Conservation (phyloP, 2,113 vertebrate species). For the Sphyrna mokarran region DNA sequence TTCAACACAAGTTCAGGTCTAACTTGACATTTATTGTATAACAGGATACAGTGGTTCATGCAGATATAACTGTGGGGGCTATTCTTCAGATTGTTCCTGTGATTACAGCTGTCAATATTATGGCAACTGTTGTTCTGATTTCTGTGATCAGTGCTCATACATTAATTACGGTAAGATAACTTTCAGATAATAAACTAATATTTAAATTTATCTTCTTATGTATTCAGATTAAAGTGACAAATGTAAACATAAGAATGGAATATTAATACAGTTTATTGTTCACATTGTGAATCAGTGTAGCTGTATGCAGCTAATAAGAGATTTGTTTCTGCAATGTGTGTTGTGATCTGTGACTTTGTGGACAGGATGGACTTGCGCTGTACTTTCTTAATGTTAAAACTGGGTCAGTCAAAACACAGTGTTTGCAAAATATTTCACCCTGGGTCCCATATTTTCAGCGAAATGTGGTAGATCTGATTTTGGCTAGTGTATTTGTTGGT, state of each 20-base stretch:
- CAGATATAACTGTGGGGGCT: neutral
- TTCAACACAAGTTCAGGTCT: neutral
- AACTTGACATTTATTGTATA: neutral
- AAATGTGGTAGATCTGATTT: too few relatives aligned
- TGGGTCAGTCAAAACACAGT: neutral
- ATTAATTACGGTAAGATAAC: neutral
- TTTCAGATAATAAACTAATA: neutral
- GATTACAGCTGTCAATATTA: neutral
- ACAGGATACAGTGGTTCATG: neutral
- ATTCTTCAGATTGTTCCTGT: conserved; percentile 7
- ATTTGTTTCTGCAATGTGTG: neutral
- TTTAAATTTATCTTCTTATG: neutral
- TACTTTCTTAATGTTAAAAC: neutral
- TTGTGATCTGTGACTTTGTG: too few relatives aligned
- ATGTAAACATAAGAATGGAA: neutral
- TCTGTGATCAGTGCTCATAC: neutral
- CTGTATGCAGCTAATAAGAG: neutral
- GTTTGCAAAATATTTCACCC: neutral
- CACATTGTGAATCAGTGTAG: neutral
- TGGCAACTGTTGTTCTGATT: neutral
- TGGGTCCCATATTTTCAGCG: neutral
- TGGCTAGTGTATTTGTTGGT: too few relatives aligned
- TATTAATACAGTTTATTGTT: too few relatives aligned
- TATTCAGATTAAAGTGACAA: neutral
- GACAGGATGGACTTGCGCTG: too few relatives aligned